A percentile compares a stretch with the other conserved stretches of the same genome.
Evolutionary conservation across 2,113 vertebrate genomes (phyloP).

Genomic region (Apistogramma diplotaenia): DNA sequence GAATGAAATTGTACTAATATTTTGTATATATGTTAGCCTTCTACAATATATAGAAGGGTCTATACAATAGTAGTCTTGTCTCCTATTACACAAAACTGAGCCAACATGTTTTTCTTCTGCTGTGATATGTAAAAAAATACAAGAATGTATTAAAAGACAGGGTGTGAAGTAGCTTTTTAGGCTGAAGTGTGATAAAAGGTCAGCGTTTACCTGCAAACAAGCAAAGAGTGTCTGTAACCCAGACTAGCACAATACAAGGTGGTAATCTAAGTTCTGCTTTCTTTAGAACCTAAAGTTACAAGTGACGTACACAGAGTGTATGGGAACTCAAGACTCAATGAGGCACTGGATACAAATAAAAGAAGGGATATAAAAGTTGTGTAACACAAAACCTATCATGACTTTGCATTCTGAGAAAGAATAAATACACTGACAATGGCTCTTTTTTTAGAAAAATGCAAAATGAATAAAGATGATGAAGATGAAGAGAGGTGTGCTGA

Average conservation of each 20-base stretch:
- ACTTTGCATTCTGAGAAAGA: not conserved
- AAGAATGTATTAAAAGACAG: not conserved
- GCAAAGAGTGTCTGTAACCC: not conserved
- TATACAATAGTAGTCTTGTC: too few relatives aligned
- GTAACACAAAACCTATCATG: not conserved
- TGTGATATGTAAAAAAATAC: not conserved
- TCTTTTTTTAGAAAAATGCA: not conserved
- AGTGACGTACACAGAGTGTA: not conserved
- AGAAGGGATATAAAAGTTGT: not conserved
- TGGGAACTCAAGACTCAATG: not conserved
- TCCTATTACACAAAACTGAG: too few relatives aligned
- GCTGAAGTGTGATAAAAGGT: not conserved
- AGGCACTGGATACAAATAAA: not conserved
- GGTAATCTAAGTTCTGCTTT: not conserved
- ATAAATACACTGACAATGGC: not conserved
- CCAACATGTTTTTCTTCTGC: not conserved
- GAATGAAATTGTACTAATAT: too few relatives aligned
- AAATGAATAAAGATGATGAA: not conserved
- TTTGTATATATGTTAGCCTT: not conserved
- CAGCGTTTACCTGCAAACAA: not conserved
- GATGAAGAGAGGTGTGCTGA: not conserved
- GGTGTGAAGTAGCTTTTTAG: not conserved
- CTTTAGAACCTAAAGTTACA: not conserved
- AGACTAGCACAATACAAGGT: not conserved
- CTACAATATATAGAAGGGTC: not conserved